Conservation (phyloP, 2,888 invertebrate species). For the Sinhomidia bicolor region DNA sequence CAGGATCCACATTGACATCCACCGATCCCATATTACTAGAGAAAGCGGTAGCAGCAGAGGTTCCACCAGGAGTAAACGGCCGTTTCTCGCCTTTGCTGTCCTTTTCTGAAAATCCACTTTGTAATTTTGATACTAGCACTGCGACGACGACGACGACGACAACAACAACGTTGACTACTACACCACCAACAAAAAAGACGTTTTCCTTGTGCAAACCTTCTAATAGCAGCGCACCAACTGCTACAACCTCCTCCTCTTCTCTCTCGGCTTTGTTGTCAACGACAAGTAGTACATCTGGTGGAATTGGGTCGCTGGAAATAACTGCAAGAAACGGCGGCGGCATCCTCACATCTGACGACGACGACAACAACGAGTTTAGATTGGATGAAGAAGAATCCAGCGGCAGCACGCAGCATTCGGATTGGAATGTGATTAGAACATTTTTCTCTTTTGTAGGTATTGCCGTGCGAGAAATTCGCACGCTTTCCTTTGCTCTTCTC, state of each 20-base stretch:
- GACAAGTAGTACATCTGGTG: neutral
- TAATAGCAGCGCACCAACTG: neutral
- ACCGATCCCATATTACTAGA: conserved; percentile 54
- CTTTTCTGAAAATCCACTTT: conserved; percentile 38
- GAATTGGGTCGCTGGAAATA: conserved; percentile 6
- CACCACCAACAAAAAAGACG: conserved; percentile 2
- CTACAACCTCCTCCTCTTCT: neutral
- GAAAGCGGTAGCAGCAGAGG: conserved; percentile 40
- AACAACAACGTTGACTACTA: no score
- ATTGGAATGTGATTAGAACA: conserved; percentile 71
- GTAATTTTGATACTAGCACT: conserved; percentile 31
- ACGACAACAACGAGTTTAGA: no score
- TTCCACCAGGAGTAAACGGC: conserved; percentile 44
- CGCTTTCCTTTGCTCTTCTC: conserved; percentile 52
- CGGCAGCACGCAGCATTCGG: conserved; percentile 27
- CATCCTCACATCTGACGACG: conserved; percentile 31
- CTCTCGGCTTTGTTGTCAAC: neutral
- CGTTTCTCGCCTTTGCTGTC: neutral
- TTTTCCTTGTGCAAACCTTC: neutral
- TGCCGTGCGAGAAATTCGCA: conserved; percentile 65
- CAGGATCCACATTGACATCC: conserved; percentile 69
- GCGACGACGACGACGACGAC: no score
- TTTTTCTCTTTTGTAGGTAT: conserved; percentile 58
- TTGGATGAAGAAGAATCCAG: conserved; percentile 36
- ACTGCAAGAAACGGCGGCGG: neutral